Percentiles rank a stretch among this genome's conserved stretches.
These are phyloP conservation scores for Sylvilagus bachmani DNA, from an alignment of 2,113 vertebrate species.

Conservation along the genomic window DNA sequence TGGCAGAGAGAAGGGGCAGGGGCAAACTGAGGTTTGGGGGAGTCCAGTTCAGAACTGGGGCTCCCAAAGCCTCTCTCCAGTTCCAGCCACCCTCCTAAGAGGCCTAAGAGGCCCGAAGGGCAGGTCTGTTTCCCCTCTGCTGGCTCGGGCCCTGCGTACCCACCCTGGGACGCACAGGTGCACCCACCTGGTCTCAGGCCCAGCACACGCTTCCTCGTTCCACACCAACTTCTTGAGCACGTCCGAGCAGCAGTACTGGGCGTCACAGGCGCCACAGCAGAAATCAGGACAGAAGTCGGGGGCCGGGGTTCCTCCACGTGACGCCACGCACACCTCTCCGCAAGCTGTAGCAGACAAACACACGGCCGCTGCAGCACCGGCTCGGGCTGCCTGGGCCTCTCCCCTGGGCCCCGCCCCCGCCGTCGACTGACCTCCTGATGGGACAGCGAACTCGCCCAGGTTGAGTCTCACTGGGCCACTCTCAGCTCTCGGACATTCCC, in stretches of 20 bases:
- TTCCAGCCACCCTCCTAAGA: neutral
- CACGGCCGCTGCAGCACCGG: neutral
- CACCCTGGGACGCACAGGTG: neutral
- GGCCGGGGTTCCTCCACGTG: neutral
- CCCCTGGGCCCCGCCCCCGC: neutral
- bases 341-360: constrained; percentile 71
- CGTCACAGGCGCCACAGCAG: constrained; percentile 80
- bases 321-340: constrained; percentile 65
- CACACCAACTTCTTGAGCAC: neutral
- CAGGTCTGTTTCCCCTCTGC: neutral
- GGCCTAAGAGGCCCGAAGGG: neutral
- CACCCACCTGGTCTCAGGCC: constrained; percentile 69
- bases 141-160: neutral
- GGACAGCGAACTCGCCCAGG: neutral
- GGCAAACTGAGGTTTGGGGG: neutral
- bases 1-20: fast-evolving
- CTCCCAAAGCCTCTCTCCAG: neutral
- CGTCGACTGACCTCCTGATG: neutral
- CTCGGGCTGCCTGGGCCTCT: no score
- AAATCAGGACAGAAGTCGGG: constrained; percentile 74
- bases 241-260: constrained; percentile 79
- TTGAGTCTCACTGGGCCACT: neutral
- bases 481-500: neutral
- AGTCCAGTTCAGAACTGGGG: neutral
- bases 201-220: neutral